phyloP scores from a whole-genome alignment of 2,888 invertebrate genomes.

The Oxystoma pomonae region DNA sequence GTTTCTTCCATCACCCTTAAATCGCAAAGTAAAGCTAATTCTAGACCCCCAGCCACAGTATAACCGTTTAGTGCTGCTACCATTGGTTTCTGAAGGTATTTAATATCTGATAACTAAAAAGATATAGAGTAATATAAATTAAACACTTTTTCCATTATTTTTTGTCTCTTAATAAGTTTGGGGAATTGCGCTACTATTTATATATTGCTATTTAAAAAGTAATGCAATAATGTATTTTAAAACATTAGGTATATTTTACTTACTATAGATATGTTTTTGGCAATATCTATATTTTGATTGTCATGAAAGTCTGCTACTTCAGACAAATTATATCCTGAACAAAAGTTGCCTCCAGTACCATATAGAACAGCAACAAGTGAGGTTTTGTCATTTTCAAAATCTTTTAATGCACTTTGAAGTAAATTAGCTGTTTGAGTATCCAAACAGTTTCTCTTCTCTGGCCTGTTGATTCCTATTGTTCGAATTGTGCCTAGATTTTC shows the following conservation, averaged over 20 bases:
- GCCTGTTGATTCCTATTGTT: slow-evolving; percentile 84
- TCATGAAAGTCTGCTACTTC: slow-evolving; percentile 55
- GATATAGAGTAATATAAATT: slow-evolving; percentile 4
- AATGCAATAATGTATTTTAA: too few relatives aligned
- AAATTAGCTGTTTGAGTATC: slow-evolving; percentile 64
- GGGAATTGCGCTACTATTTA: too few relatives aligned
- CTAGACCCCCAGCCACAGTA: slow-evolving; percentile 87
- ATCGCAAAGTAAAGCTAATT: slow-evolving; percentile 89
- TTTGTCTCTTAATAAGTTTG: too few relatives aligned
- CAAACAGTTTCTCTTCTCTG: slow-evolving; percentile 78
- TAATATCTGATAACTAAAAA: slow-evolving; percentile 60
- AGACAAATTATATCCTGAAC: slow-evolving; percentile 84
- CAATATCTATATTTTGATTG: not conserved
- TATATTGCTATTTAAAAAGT: too few relatives aligned
- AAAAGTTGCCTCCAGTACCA: slow-evolving; percentile 92
- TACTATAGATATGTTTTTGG: not conserved
- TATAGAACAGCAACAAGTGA: slow-evolving; percentile 74
- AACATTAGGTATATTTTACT: too few relatives aligned
- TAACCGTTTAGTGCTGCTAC: slow-evolving; percentile 89
- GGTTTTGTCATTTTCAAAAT: slow-evolving; percentile 73
- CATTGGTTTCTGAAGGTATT: slow-evolving; percentile 76
- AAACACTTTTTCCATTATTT: not conserved
- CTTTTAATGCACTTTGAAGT: slow-evolving; percentile 66
- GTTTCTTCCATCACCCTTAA: slow-evolving; percentile 82
- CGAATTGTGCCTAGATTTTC: slow-evolving; percentile 65